phyloP scores from a whole-genome alignment of 2,888 invertebrate genomes.

The Diarsia rubi region DNA sequence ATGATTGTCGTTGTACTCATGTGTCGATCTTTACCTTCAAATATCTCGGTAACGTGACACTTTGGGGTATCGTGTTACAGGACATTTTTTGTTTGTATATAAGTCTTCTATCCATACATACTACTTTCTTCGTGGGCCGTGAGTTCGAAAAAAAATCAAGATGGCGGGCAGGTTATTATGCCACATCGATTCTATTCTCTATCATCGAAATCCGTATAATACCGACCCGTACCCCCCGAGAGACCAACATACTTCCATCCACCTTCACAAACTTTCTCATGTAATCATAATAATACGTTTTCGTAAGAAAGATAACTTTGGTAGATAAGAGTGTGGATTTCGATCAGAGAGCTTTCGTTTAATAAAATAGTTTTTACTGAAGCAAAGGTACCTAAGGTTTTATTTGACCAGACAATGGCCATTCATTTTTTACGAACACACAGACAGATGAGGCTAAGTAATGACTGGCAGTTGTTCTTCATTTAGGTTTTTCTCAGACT shows the following conservation, averaged over 20 bases:
- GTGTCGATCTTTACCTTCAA: too few relatives aligned
- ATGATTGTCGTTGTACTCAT: too few relatives aligned
- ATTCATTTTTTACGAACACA: neutral
- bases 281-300: too few relatives aligned
- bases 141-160: too few relatives aligned
- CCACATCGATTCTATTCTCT: too few relatives aligned
- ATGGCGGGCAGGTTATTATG: too few relatives aligned
- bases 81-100: too few relatives aligned
- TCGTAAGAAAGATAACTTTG: neutral
- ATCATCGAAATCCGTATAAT: neutral
- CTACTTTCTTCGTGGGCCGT: too few relatives aligned
- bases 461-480: slow-evolving; percentile 12
- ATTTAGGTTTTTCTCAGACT: slow-evolving; percentile 17
- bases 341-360: neutral
- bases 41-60: too few relatives aligned
- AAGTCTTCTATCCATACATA: too few relatives aligned
- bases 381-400: slow-evolving; percentile 13
- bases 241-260: neutral
- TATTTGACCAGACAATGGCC: neutral
- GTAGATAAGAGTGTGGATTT: neutral
- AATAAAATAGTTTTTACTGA: neutral
- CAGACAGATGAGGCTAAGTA: neutral
- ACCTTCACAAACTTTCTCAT: neutral
- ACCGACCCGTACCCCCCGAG: too few relatives aligned
- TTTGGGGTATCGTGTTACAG: too few relatives aligned